Percentiles rank a stretch among this genome's conserved stretches.
Conservation (phyloP, 2,113 vertebrate genomes). For the Crotophaga sulcirostris region DNA sequence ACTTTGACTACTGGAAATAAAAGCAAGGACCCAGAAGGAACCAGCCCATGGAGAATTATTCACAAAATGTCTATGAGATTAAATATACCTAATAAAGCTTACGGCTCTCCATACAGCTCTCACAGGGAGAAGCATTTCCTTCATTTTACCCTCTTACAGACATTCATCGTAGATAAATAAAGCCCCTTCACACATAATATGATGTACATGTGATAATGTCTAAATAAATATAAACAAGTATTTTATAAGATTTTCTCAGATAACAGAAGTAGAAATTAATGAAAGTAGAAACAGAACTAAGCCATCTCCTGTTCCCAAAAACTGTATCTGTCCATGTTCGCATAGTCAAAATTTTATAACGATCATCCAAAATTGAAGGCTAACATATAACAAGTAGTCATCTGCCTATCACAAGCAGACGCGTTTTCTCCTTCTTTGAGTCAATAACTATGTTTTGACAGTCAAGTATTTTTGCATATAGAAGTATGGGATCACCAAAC, state of each 20-base stretch:
- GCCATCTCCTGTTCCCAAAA: background rate
- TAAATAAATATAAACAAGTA: background rate
- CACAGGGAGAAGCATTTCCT: background rate
- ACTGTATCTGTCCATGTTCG: background rate
- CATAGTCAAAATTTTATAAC: background rate
- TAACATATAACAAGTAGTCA: background rate
- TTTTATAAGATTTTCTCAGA: background rate
- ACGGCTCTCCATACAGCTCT: background rate
- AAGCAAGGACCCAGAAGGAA: conserved; percentile 80
- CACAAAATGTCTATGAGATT: conserved; percentile 57
- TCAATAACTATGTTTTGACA: background rate
- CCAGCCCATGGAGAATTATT: conserved; percentile 68
- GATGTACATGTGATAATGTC: accelerated
- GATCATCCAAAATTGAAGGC: background rate
- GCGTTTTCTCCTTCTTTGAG: background rate
- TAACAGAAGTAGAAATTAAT: background rate
- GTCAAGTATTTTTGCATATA: background rate
- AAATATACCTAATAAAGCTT: conserved; percentile 51
- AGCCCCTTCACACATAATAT: background rate
- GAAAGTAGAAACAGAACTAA: background rate
- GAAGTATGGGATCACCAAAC: background rate
- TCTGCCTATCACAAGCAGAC: background rate
- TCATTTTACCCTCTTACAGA: background rate
- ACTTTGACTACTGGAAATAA: conserved; percentile 82
- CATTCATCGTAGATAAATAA: background rate